Conservation (phyloP, 2,113 vertebrate species). For the Circaetus cinerascens region DNA sequence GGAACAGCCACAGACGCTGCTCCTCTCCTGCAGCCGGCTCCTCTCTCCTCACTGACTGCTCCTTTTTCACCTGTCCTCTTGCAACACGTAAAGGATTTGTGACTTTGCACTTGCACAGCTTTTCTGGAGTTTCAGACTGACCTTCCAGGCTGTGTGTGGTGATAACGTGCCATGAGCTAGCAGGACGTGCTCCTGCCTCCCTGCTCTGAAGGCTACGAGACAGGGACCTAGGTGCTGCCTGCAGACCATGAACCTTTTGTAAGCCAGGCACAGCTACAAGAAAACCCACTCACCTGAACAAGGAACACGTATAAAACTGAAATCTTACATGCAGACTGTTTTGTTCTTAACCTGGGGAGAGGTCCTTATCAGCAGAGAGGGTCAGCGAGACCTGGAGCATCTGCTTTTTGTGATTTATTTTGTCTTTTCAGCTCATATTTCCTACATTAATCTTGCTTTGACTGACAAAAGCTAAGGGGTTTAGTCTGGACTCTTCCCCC, state of each 20-base stretch:
- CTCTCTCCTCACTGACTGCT: background rate
- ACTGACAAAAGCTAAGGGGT: background rate
- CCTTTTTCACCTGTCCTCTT: background rate
- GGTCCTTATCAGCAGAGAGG: background rate
- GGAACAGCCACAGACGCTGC: accelerated
- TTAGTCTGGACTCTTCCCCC: background rate
- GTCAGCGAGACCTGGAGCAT: background rate
- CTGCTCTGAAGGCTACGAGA: accelerated
- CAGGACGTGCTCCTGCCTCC: background rate
- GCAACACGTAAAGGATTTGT: background rate
- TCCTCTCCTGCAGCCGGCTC: background rate
- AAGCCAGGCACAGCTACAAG: background rate
- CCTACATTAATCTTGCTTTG: background rate
- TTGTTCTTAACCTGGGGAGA: background rate
- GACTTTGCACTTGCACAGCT: background rate
- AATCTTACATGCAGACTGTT: background rate
- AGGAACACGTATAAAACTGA: background rate
- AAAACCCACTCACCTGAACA: background rate
- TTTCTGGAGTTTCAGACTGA: background rate
- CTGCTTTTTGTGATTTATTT: background rate
- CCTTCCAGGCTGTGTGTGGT: accelerated
- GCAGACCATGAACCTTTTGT: background rate
- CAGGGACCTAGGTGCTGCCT: background rate
- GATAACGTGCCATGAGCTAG: background rate
- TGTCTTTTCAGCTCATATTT: background rate